Evolutionary conservation across 2,113 vertebrate genomes (phyloP), one percentile per base, ranked within the genome.

Genomic region (Aegithalos caudatus): DNA sequence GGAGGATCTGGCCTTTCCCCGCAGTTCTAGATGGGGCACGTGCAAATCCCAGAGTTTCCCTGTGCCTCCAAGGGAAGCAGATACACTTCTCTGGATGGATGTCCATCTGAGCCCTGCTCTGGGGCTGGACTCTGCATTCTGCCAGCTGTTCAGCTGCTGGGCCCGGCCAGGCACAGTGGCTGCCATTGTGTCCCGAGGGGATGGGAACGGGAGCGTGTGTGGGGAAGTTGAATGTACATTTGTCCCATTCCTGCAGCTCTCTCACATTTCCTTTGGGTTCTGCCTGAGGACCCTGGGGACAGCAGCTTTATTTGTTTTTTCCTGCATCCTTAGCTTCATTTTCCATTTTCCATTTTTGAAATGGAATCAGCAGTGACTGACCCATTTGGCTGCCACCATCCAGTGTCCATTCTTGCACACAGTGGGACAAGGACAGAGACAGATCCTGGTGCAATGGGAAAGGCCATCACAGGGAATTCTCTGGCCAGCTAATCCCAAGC

Each of bases 61-160:
- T 86, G 50, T 91, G 44, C 37, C 91, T 73, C 8, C 40, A 14
- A 57, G n/a, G 66, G 44, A 88, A 90, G 77, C n/a, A 60, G 72
- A 74, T 21, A 37, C 9, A n/a, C 40, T 53, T 35, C n/a, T 71
- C 56, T 90, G 5, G 9, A 45, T 0, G 12, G 45, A 9, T 29
- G 28, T 66, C 88, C 76, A 66, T 86, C 47, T 67, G 47, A 28
- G 85, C 64, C 81, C 10, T 10, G 18, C 60, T 74, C 44, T 48
- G 76, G 42, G 60, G 53, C 81, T 53, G 4, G 40, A 51, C 67
- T 82, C 62, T 60, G 50, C n/a, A 60, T 35, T 88, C 85, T 77
- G 58, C 67, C 91, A 95, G 94, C 88, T 88, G 87, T 74, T 78
- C 89, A 93, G 92, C 88, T 88, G 91, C 78, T 78, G 76, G 37